phyloP scores from a whole-genome alignment of 2,113 vertebrate species.

The Plestiodon gilberti region DNA sequence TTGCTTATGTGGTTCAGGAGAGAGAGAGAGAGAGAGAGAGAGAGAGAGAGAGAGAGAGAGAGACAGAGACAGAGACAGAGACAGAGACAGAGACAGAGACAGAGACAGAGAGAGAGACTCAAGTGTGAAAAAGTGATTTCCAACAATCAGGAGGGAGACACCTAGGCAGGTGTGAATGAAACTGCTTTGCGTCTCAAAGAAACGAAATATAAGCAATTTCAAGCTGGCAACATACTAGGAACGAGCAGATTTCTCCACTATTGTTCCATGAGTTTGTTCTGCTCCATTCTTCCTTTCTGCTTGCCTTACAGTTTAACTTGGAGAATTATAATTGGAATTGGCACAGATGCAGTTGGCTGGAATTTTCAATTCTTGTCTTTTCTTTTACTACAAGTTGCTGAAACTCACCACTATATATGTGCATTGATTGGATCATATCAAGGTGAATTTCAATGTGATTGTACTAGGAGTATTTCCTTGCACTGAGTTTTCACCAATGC shows the following conservation, averaged over 20 bases:
- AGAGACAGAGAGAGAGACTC: background rate
- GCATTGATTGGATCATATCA: too few relatives aligned
- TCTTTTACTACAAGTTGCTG: background rate
- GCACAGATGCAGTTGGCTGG: background rate
- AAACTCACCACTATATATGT: background rate
- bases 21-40: background rate
- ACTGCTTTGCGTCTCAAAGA: slow-evolving; percentile 26
- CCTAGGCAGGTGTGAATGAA: slow-evolving; percentile 28
- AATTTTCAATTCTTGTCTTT: background rate
- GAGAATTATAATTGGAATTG: background rate
- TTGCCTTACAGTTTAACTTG: background rate
- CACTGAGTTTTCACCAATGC: too few relatives aligned
- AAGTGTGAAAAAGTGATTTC: slow-evolving; percentile 8
- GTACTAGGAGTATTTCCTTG: too few relatives aligned
- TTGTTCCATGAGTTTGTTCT: background rate
- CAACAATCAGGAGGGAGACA: slow-evolving; percentile 21
- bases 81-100: background rate
- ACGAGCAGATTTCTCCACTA: background rate
- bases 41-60: background rate
- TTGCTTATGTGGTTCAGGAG: slow-evolving; percentile 10
- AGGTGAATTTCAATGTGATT: too few relatives aligned
- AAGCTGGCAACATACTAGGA: background rate
- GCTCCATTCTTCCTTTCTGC: background rate
- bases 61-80: background rate
- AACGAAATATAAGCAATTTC: slow-evolving; percentile 6